Conservation (phyloP, 1,140 invertebrate species). For the Bombus pyrosoma region DNA sequence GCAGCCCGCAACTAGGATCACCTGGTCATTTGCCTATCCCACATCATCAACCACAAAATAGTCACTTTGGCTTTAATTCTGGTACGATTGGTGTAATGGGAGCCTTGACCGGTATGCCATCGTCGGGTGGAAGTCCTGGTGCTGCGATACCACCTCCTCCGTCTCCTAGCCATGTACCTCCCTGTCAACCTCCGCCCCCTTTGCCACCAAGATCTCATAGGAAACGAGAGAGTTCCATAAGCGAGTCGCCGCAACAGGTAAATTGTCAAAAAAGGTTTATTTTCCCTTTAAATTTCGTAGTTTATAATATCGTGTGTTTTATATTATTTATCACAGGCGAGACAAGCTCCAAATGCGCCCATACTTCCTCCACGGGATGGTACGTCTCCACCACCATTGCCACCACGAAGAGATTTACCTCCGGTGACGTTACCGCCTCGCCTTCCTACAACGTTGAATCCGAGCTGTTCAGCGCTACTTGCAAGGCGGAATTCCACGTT, state of each 20-base stretch:
- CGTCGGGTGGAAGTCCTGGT: constrained; percentile 80
- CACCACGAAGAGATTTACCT: constrained; percentile 83
- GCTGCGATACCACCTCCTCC: constrained; percentile 80
- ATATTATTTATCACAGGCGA: constrained; percentile 72
- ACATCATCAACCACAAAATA: constrained; percentile 79
- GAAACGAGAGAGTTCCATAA: constrained; percentile 84
- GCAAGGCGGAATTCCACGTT: constrained; percentile 81
- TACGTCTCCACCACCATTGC: constrained; percentile 85
- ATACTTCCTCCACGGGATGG: constrained; percentile 84
- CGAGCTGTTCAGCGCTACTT: constrained; percentile 75
- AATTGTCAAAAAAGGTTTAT: constrained; percentile 14
- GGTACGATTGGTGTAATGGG: constrained; percentile 75
- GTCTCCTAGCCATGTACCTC: constrained; percentile 80
- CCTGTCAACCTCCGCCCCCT: constrained; percentile 82
- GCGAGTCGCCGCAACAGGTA: constrained; percentile 84
- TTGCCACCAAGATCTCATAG: constrained; percentile 83
- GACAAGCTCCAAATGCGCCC: constrained; percentile 85
- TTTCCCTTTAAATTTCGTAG: not conserved
- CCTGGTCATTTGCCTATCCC: constrained; percentile 73
- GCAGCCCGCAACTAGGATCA: constrained; percentile 78
- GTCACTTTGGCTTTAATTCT: constrained; percentile 80
- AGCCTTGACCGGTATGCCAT: constrained; percentile 68
- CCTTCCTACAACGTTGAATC: constrained; percentile 75
- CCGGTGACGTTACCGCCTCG: constrained; percentile 80
- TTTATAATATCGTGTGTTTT: not conserved